phyloP scores from a whole-genome alignment of 2,113 vertebrate genomes.

The Megaceryle maxima region DNA sequence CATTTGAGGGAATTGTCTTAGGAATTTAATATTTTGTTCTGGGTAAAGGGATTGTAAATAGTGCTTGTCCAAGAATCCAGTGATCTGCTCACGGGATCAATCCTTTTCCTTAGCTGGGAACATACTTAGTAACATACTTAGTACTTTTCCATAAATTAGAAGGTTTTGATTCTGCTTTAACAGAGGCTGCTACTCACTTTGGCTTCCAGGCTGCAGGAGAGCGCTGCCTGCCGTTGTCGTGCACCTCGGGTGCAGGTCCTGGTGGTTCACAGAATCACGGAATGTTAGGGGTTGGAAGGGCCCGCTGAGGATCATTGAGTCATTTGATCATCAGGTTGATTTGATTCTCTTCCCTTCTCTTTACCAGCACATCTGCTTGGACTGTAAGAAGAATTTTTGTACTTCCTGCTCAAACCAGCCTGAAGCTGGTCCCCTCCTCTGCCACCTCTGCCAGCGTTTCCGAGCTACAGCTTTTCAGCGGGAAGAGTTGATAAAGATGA shows the following conservation, averaged over 20 bases:
- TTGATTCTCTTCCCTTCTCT: background rate
- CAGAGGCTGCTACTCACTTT: background rate
- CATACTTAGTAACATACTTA: rapidly evolving
- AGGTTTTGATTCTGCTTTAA: background rate
- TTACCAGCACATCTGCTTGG: conserved; percentile 86
- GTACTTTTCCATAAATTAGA: background rate
- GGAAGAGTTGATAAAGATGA: conserved; percentile 93
- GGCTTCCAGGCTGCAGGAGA: background rate
- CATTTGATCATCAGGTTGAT: background rate
- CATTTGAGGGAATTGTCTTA: background rate
- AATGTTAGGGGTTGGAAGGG: too few species aligned
- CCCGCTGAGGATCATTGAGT: too few species aligned
- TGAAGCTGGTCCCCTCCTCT: conserved; percentile 82
- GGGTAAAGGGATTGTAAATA: background rate
- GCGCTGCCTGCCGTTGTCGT: rapidly evolving
- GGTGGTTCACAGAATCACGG: background rate
- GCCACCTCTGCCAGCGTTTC: conserved; percentile 90
- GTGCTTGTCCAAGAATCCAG: background rate
- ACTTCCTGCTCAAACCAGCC: conserved; percentile 78
- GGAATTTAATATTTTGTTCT: background rate
- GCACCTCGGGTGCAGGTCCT: background rate
- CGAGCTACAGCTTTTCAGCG: conserved; percentile 85
- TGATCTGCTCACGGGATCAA: background rate
- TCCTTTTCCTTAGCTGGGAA: background rate
- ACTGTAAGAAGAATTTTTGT: conserved; percentile 92